These are phyloP conservation scores for Saguinus imperator DNA, from an alignment of 2,113 vertebrate species.

Conservation along the genomic window DNA sequence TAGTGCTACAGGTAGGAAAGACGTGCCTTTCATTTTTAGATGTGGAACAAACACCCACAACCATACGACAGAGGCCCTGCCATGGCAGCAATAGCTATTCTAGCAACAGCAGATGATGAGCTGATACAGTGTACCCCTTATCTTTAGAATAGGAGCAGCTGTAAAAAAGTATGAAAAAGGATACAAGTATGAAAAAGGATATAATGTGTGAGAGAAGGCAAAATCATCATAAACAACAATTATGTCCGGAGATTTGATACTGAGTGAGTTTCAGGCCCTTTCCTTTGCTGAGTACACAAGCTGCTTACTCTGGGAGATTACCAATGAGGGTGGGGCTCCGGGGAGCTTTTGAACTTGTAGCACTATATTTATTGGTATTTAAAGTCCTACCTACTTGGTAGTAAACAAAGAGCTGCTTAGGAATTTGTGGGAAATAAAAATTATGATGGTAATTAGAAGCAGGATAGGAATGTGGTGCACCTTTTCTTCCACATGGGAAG, in stretches of 20 bases:
- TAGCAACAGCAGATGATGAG: neutral
- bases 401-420: conserved; percentile 47
- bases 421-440: conserved; percentile 45
- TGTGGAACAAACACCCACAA: neutral
- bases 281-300: neutral
- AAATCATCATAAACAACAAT: neutral
- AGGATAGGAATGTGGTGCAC: neutral
- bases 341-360: neutral
- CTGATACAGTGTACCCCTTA: neutral
- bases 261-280: neutral
- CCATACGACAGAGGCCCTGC: neutral
- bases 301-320: neutral
- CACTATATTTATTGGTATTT: neutral
- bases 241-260: neutral
- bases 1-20: neutral
- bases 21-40: neutral
- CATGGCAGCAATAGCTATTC: neutral
- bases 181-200: neutral
- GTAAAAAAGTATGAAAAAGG: neutral
- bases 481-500: conserved; percentile 24
- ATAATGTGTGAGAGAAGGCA: neutral
- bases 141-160: neutral
- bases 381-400: neutral
- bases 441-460: conserved; percentile 46
- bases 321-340: neutral